Conservation (phyloP, 2,888 invertebrate species). For the Frankliniella fusca region DNA sequence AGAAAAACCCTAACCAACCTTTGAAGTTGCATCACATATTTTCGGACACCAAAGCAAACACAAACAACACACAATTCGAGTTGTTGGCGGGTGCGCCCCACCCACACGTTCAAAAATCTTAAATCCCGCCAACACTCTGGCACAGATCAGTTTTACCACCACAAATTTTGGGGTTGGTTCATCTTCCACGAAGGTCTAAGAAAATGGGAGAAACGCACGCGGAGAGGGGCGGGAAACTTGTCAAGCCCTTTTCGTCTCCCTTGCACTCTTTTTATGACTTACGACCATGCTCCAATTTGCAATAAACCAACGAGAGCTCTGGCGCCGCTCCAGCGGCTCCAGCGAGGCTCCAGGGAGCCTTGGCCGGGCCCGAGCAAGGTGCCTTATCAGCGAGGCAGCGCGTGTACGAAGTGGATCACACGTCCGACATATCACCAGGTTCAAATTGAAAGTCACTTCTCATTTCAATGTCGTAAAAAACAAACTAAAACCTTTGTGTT, state of each 20-base stretch:
- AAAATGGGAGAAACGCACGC: neutral
- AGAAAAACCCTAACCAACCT: too few relatives aligned
- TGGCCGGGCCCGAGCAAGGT: neutral
- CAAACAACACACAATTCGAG: too few relatives aligned
- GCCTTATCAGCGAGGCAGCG: neutral
- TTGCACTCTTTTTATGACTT: too few relatives aligned
- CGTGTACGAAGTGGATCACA: neutral
- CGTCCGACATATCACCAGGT: slow-evolving; percentile 3
- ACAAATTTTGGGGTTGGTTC: too few relatives aligned
- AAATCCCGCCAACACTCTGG: too few relatives aligned
- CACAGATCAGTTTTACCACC: neutral
- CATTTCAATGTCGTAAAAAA: slow-evolving; percentile 26
- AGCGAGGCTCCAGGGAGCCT: neutral
- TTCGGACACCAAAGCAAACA: too few relatives aligned
- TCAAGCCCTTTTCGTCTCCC: neutral
- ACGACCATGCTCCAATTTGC: neutral
- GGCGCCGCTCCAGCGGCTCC: neutral
- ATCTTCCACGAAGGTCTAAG: neutral
- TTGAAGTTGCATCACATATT: too few relatives aligned
- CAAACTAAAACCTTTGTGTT: slow-evolving; percentile 26
- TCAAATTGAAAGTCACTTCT: slow-evolving; percentile 26
- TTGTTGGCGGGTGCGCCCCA: too few relatives aligned
- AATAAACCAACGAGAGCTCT: neutral
- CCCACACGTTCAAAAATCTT: too few relatives aligned
- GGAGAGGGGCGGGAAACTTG: neutral